Base-by-base conservation (phyloP, 2,797 vertebrate genomes). In the Menidia menidia region DNA sequence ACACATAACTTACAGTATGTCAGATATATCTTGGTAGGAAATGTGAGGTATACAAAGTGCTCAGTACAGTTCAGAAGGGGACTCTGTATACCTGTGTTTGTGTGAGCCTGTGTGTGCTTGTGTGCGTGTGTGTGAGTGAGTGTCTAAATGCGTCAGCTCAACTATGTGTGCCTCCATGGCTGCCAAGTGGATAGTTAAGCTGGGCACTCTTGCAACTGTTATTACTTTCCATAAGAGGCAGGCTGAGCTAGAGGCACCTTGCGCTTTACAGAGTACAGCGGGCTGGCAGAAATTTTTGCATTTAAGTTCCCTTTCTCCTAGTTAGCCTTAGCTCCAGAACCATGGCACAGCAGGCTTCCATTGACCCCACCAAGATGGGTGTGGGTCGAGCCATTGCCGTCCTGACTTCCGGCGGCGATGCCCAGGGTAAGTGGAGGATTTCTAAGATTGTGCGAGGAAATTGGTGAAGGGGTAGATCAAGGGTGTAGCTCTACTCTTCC, bases 391-490 rank as follows among this genome's bases (percentile, higher is more conserved):
- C 97, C 31, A 98, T 98, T 1, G 97, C 96, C 0, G 96, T 98
- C 62, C 90, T 98, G 87, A 98, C 97, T 48, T 97, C 96, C 0
- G 96, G 97, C 51, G 96, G 97, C 25, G 97, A 98, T 84, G 96
- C 97, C 81, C 96, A 98, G 93, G 96, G 97, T 97, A 88, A 95
- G 95, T 83, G 44, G 2, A 32, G n/a, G 42, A 25, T 63, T 63
- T 69, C 35, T 6, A 18, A 39, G 6, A 30, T 60, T 35, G 48
- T 43, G 47, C 74, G 61, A 39, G 18, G 1, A 11, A 18, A 41
- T 39, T 67, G 32, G 47, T 39, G 39, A 59, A 51, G 30, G 18
- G 3, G 51, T 9, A 57, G 55, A 63, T 19, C 32, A 58, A 59
- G 74, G 63, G 59, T 43, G 33, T 53, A n/a, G 51, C 58, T 30